phyloP scores from a whole-genome alignment of 2,113 vertebrate species.

The Cinclus mexicanus region DNA sequence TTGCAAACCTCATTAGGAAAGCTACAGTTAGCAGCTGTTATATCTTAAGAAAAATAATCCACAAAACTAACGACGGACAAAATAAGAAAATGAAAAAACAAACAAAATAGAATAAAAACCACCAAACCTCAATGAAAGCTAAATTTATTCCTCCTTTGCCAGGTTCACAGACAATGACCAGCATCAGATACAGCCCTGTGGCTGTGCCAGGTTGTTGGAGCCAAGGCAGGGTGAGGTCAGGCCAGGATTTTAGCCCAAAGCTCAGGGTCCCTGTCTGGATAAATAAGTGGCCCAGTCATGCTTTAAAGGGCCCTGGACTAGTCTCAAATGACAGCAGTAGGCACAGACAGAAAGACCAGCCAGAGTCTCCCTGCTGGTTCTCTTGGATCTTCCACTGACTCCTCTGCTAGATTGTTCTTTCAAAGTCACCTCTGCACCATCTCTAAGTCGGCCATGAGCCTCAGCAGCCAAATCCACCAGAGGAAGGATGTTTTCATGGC shows the following conservation, averaged over 20 bases:
- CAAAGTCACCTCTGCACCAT: not conserved
- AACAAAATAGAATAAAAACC: not conserved
- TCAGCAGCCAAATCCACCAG: not conserved
- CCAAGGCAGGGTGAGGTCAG: not conserved
- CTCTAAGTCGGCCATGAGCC: not conserved
- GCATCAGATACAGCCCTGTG: fast-evolving
- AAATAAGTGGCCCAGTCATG: not conserved
- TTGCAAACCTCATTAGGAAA: not conserved
- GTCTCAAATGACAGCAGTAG: not conserved
- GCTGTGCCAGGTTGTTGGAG: fast-evolving
- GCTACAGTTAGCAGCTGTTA: not conserved
- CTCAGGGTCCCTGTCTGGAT: not conserved
- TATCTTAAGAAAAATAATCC: not conserved
- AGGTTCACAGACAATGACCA: not conserved
- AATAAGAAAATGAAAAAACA: fast-evolving
- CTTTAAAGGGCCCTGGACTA: not conserved
- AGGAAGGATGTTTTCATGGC: not conserved
- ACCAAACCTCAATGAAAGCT: fast-evolving
- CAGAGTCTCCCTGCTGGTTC: not conserved
- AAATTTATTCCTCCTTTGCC: not conserved
- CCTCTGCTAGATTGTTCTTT: not conserved
- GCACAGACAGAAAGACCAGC: not conserved
- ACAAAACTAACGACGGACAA: not conserved
- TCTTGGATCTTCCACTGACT: not conserved
- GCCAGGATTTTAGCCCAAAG: fast-evolving